Base-by-base conservation (phyloP, 2,113 vertebrate species). In the Marmota monax region DNA sequence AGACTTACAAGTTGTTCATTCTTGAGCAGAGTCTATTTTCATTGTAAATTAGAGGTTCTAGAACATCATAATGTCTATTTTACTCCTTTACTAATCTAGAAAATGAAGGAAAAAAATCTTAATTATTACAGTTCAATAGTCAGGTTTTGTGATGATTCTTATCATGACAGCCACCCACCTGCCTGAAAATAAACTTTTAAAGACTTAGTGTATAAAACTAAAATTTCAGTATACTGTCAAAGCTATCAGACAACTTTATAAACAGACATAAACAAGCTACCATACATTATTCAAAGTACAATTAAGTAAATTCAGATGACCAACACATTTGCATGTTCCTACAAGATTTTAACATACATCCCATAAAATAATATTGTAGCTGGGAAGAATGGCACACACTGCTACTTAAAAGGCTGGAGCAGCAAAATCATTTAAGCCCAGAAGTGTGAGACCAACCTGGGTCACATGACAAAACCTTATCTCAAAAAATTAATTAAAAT, bases 251-350 rank as follows among this genome's bases (percentile, higher is more conserved):
- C n/a, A 94, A 89, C 76, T 86, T 76, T 70, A 86, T 84, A 91
- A 97, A 63, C 27, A 97, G 84, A 13, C 63, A 88, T 93, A 83
- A 63, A 89, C 34, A 92, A 92, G 25, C n/a, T 76, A 95, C 69
- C 84, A 85, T 20, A 85, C 8, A 89, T 84, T 94, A 72, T 92
- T 65, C 51, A 72, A 48, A 83, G 14, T 16, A 88, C 51, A 29
- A 45, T 77, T 3, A 1, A 89, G 20, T 51, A 95, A 94, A 84
- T 72, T 92, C 87, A 93, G 53, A 93, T 12, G 5, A 63, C 16
- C 67, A 76, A 69, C 17, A 84, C 73, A 92, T 29, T 29, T 86
- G 29, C 51, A 87, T 45, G 11, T 73, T 94, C 92, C 74, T 95
- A 13, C 29, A 23, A 48, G 22, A 96, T 92, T 92, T 92, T 86